Conservation (phyloP, 2,113 vertebrate genomes). For the Spermophilus dauricus region DNA sequence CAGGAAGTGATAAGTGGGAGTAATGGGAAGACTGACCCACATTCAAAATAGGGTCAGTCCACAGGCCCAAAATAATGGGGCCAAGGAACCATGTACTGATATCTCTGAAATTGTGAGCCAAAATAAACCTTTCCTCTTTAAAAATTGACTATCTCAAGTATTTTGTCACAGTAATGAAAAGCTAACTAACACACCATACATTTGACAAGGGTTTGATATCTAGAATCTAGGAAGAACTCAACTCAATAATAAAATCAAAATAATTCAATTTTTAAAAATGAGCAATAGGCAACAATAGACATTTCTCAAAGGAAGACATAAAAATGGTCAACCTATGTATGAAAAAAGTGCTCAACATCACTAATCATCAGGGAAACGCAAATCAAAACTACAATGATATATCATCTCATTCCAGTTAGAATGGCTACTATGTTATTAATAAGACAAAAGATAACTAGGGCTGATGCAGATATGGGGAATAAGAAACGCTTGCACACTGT, state of each 20-base stretch:
- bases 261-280: constrained; percentile 42
- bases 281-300: background rate
- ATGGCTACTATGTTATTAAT: background rate
- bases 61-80: background rate
- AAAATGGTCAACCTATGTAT: background rate
- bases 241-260: background rate
- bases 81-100: background rate
- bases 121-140: background rate
- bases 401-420: background rate
- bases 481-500: background rate
- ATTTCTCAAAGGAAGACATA: constrained; percentile 44
- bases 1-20: constrained; percentile 69
- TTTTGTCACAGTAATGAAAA: background rate
- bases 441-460: background rate
- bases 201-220: background rate
- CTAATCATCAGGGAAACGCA: background rate
- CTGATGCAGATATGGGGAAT: background rate
- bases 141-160: background rate
- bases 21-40: background rate
- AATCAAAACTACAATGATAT: background rate
- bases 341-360: background rate
- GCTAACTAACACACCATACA: background rate
- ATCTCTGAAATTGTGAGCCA: background rate
- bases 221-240: background rate
- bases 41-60: too few relatives aligned